Conservation (phyloP, 2,113 vertebrate species). For the Prunella himalayana region DNA sequence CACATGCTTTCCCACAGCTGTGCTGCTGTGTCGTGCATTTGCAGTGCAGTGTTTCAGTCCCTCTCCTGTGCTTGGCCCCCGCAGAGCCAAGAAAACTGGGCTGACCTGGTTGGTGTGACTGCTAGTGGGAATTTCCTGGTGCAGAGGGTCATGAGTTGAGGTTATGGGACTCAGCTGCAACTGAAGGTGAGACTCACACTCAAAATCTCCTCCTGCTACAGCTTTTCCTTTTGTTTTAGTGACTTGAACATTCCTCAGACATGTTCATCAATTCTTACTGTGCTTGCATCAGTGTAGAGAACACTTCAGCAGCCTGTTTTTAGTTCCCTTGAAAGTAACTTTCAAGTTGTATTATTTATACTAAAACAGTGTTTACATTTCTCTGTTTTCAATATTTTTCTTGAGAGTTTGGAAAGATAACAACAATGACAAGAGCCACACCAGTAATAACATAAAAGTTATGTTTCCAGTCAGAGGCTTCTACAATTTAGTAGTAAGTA, state of each 20-base stretch:
- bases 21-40: background rate
- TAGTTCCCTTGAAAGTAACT: background rate
- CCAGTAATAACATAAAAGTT: background rate
- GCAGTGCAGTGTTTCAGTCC: background rate
- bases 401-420: background rate
- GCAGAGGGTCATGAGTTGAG: background rate
- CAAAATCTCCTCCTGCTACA: background rate
- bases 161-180: background rate
- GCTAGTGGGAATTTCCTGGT: background rate
- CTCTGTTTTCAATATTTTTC: conserved; percentile 8
- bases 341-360: background rate
- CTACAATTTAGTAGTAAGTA: background rate
- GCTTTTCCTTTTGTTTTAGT: background rate
- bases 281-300: background rate
- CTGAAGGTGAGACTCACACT: background rate
- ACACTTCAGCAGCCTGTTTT: background rate
- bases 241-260: background rate
- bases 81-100: background rate
- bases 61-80: background rate
- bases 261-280: background rate
- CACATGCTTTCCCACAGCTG: background rate
- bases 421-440: background rate
- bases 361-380: background rate
- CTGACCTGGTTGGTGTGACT: background rate
- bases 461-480: background rate